phyloP scores from a whole-genome alignment of 1,140 invertebrate genomes.

The Lasioglossum albipes region DNA sequence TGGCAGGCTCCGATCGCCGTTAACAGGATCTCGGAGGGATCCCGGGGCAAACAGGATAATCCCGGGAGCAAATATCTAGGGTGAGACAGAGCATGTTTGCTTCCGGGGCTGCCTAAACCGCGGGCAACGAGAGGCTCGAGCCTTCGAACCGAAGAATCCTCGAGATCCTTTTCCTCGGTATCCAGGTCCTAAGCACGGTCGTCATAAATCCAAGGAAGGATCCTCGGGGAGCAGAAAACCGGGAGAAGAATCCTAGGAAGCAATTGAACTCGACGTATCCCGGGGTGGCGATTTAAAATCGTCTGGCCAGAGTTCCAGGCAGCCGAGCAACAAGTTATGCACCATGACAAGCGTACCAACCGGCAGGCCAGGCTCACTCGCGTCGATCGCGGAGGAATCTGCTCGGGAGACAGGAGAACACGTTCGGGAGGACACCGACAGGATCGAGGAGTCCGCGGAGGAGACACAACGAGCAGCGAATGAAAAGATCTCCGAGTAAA shows the following conservation, averaged over 20 bases:
- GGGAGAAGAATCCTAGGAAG: background rate
- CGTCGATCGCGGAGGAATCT: background rate
- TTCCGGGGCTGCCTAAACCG: constrained; percentile 40
- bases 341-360: constrained; percentile 51
- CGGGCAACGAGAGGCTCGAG: constrained; percentile 51
- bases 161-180: background rate
- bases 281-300: constrained; percentile 40
- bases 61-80: constrained; percentile 47
- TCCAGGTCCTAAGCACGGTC: background rate
- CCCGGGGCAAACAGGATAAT: constrained; percentile 44
- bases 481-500: too few relatives aligned
- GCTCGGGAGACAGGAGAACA: background rate
- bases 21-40: constrained; percentile 9
- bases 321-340: constrained; percentile 63
- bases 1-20: constrained; percentile 1
- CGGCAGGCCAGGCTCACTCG: constrained; percentile 21
- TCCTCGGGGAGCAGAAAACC: background rate
- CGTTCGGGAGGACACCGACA: too few relatives aligned
- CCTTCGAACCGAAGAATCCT: background rate
- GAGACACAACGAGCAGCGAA: too few relatives aligned
- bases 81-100: constrained; percentile 43
- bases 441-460: too few relatives aligned
- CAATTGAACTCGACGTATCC: background rate
- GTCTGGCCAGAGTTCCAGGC: constrained; percentile 24
- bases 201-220: background rate